These are phyloP conservation scores for Ecliptopera silaceata DNA, from an alignment of 2,888 invertebrate genomes.

Conservation along the genomic window DNA sequence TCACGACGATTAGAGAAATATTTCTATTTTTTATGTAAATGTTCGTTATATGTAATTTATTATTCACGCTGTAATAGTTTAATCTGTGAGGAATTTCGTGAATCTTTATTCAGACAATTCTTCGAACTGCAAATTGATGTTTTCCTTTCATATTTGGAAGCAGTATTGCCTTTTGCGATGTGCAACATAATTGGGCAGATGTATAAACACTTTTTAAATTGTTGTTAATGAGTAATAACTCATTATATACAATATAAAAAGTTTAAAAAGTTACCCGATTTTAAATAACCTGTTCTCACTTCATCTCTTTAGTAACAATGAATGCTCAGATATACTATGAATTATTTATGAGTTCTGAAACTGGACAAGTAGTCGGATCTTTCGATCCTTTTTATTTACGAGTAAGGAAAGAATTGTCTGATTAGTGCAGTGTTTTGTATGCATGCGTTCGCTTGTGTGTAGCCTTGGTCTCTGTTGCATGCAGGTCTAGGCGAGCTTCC, in stretches of 20 bases:
- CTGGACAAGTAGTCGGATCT: neutral
- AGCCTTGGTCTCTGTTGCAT: slow-evolving; percentile 82
- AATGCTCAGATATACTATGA: neutral
- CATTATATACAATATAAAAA: too few species aligned
- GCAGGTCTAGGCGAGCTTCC: slow-evolving; percentile 94
- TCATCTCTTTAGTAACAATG: slow-evolving; percentile 11
- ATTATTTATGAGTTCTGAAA: neutral
- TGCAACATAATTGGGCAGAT: slow-evolving; percentile 20
- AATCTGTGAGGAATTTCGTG: slow-evolving; percentile 41
- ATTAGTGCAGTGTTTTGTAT: slow-evolving; percentile 48
- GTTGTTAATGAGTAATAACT: slow-evolving; percentile 15
- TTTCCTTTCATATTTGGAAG: slow-evolving; percentile 19
- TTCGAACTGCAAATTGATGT: slow-evolving; percentile 18
- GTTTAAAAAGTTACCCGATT: slow-evolving; percentile 13
- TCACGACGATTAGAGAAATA: slow-evolving; percentile 8
- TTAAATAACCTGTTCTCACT: slow-evolving; percentile 14
- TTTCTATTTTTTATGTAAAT: neutral
- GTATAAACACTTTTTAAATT: slow-evolving; percentile 15
- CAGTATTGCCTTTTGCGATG: slow-evolving; percentile 19
- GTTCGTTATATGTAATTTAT: neutral
- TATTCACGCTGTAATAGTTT: slow-evolving; percentile 5
- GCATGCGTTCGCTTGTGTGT: slow-evolving; percentile 78
- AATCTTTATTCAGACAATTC: slow-evolving; percentile 42
- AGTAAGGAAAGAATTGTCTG: slow-evolving; percentile 49
- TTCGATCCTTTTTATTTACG: neutral